Evolutionary conservation across 1,140 invertebrate genomes (phyloP), one percentile per base, ranked within the genome.

Genomic region (Drosophila seguyi): DNA sequence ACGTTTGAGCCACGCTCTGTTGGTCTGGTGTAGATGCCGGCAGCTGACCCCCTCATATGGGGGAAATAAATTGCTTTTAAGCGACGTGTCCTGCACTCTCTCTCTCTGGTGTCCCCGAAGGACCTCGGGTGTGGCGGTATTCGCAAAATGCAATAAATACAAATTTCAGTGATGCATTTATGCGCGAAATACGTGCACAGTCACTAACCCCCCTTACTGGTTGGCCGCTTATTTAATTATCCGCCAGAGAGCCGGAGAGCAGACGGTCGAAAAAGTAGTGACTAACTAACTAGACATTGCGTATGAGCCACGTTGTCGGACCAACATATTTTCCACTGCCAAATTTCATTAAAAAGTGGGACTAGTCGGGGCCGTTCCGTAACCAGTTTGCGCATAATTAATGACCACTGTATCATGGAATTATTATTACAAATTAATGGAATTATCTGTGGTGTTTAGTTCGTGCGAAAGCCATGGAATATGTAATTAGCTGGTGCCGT

Each of bases 351-450:
- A 47, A 57, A 71, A 71, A 39, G 16, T 31, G 39, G 45, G 31
- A 34, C 10, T 20, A 27, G 31, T 25, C 48, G 29, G 48, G 13
- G 14, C 29, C 13, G 38, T 5, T 3, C 27, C 13, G 11, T 18
- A 50, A 53, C 41, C 52, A n/a, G 73, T 68, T 48, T 56, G 25
- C 38, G 31, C 62, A 69, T 56, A 77, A 69, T 77, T 77, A 61
- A 77, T 57, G 65, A 20, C 29, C 16, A 48, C 41, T 75, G 68
- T 72, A 79, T 82, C 75, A 79, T 42, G 61, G 61, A 75, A 81
- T 75, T 82, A 87, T 75, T 82, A 86, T 75, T 83, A 79, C 53
- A 68, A 82, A 87, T 86, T 86, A 82, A 86, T 82, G 83, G 53
- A 58, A 57, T 74, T 72, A 75, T 72, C 75, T 56, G 61, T 69